Evolutionary conservation across 23 tunicate species (phyloP), one percentile per base, ranked within the genome.

Genomic region (Trididemnum clinides): DNA sequence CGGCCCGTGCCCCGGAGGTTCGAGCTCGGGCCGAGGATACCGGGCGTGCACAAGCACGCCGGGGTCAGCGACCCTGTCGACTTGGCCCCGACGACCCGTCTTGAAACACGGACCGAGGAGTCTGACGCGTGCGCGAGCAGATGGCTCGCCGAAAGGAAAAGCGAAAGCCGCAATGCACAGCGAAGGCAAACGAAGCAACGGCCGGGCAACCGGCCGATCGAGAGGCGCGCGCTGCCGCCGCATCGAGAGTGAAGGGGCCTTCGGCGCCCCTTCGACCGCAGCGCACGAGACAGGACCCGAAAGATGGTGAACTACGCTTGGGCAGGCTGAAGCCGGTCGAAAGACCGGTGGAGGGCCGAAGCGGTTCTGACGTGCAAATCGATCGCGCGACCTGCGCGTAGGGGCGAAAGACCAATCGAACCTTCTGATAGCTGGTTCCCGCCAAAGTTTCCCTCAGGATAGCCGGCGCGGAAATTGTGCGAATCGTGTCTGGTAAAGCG

Each of bases 251-350:
- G n/a, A n/a, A n/a, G n/a, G n/a, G n/a, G n/a, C n/a, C n/a, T n/a
- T n/a, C n/a, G n/a, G n/a, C n/a, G n/a, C n/a, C n/a, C n/a, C n/a
- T n/a, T n/a, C n/a, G n/a, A n/a, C n/a, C n/a, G n/a, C n/a, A 86
- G 88, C 88, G 88, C 64, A 81, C 88, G 22, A 20, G 90, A 63
- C 64, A 88, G 90, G 90, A 83, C 90, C 90, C 90, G 90, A 86
- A 86, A 86, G 89, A 86, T 86, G 90, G 89, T 86, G 89, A 86
- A 86, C 90, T 86, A 86, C 85, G 89, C 90, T 50, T 86, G 90
- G 22, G 22, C 26, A 64, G 71, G 83, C 33, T 37, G 90, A 86
- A 84, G 90, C 90, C 90, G 85, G 90, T 63, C 90, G 90, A 86
- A 86, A 84, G 83, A 84, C 89, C 85, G 90, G 90, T 86, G 90